Evolutionary conservation across 1,140 invertebrate genomes (phyloP), one percentile per base, ranked within the genome.

Genomic region (Micrasema longulum): DNA sequence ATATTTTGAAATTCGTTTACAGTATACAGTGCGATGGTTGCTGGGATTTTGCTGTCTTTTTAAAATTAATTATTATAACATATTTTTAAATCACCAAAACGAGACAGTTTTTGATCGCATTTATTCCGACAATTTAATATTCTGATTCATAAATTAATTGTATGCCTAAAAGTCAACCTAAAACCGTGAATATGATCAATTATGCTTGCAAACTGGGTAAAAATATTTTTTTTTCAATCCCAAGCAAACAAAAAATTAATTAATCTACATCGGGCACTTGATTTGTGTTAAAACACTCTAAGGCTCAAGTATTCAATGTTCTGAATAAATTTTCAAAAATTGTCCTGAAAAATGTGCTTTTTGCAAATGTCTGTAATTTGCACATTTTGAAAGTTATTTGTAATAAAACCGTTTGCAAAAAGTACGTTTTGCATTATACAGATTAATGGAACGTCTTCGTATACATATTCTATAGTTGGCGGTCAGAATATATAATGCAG

Each of bases 11-110:
- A 50, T 72, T 72, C 41, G 63, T 73, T 71, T 76, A 73, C 74
- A 76, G 74, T 76, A 76, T 73, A 65, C 73, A 75, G 66, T 75
- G 67, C 66, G 74, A 76, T 76, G 74, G 74, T 76, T 76, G 74
- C 74, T 76, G 74, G 74, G 74, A 73, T 63, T 71, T 76, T 70
- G 74, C 74, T 76, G 74, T 76, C 69, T 74, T 71, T 60, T 23
- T 57, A 47, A 31, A 70, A 70, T 52, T 31, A 70, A 70, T 69
- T 62, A 70, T 62, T 63, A 63, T 41, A 45, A 64, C 26, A 45
- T 47, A 47, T 64, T 64, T 45, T 64, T 57, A 14, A n/a, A 47
- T 47, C 43, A 47, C 43, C 43, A 16, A n/a, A 47, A n/a, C 11
- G 5, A 47, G 43, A 14, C 12, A 5, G 14, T 47, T 47, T 16